Evolutionary conservation across 2,797 vertebrate genomes (phyloP).

Genomic region (Hemitrygon akajei): DNA sequence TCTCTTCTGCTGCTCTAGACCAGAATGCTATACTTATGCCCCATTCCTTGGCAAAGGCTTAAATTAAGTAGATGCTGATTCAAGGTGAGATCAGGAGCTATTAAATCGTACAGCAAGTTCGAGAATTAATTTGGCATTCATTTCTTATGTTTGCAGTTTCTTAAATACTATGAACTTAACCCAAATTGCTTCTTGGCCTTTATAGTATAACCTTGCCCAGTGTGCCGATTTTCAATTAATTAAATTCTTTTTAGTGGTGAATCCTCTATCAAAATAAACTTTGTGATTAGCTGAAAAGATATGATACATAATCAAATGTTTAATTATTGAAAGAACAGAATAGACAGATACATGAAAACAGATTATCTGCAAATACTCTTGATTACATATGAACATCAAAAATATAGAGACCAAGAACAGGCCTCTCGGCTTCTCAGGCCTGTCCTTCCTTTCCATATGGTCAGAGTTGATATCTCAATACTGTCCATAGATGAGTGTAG

Average conservation of each 20-base stretch:
- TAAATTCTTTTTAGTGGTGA: background rate
- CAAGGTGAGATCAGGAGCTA: too few relatives aligned
- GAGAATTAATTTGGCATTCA: too few relatives aligned
- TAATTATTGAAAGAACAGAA: background rate
- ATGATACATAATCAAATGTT: background rate
- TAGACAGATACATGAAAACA: background rate
- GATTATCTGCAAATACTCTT: background rate
- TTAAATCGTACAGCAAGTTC: too few relatives aligned
- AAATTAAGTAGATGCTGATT: too few relatives aligned
- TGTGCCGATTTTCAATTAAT: background rate
- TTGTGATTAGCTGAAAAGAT: background rate
- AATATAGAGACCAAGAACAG: too few relatives aligned
- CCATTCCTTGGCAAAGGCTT: background rate
- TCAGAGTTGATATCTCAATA: too few relatives aligned
- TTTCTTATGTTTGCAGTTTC: too few relatives aligned
- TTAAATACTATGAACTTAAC: background rate
- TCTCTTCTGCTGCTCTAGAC: background rate
- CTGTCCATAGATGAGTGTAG: too few relatives aligned
- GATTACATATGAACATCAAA: background rate
- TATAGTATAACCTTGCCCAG: background rate
- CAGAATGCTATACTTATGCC: background rate
- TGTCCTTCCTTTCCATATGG: too few relatives aligned
- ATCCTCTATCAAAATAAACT: background rate
- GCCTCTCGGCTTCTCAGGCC: too few relatives aligned
- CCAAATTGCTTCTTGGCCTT: background rate